Evolutionary conservation across 2,888 invertebrate genomes (phyloP), one percentile per base, ranked within the genome.

Genomic region (Cantharis rufa): DNA sequence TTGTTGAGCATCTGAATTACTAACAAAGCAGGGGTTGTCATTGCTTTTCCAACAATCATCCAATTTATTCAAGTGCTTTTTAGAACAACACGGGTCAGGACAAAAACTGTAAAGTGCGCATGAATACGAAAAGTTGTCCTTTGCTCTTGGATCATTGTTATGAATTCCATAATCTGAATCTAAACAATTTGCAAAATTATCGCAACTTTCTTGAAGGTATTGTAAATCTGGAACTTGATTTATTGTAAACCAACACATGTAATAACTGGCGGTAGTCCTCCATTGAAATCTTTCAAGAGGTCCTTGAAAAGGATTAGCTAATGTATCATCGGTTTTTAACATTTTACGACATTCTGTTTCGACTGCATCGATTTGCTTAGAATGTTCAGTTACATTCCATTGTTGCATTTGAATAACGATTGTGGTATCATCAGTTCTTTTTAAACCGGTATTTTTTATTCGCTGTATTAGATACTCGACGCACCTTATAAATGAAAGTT

Each of bases 161-260:
- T 86, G 87, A 1, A 85, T 80, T 0, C 89, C 89, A 76, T 85
- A 86, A 32, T 82, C 82, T 11, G 85, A 79, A 82, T 91, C 89
- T 75, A 91, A 85, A 82, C 92, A 93, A 82, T 89, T 87, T 1
- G 92, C 92, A 81, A 90, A 91, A 86, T 93, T 92, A 83, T 92
- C 92, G 83, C 93, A 93, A 9, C 86, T 83, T 81, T 92, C 92
- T 0, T 89, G 89, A 62, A 93, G 86, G 84, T 89, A 88, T 13
- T 88, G 87, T 77, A 93, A 85, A 70, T 89, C 88, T 4, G 90
- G 88, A 15, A 84, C 87, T 78, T 89, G 89, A 69, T 89, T 86
- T 90, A 92, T 91, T 15, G 92, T 91, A 83, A 90, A 93, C 91
- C 91, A 92, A 82, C 93, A 93, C 92, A 93, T 92, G 86, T 90